Evolutionary conservation across 2,888 invertebrate species (phyloP).

Genomic region (Cheilosia scutellata): DNA sequence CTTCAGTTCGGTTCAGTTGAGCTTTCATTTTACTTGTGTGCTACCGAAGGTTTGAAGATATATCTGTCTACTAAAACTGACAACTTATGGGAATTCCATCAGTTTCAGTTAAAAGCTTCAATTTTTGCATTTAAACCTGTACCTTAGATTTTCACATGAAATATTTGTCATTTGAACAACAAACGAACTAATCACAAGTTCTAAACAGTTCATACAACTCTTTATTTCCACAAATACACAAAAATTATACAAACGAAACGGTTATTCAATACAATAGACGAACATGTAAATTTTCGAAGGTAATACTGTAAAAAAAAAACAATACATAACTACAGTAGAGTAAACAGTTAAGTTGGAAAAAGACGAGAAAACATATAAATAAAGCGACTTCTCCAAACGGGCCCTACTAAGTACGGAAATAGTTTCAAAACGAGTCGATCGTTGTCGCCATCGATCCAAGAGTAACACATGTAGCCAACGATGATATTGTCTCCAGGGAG

Average conservation of each 20-base stretch:
- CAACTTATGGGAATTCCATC: too few relatives aligned
- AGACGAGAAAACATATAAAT: slow-evolving; percentile 33
- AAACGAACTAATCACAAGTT: background rate
- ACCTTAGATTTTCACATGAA: too few relatives aligned
- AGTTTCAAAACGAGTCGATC: slow-evolving; percentile 45
- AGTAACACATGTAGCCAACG: slow-evolving; percentile 82
- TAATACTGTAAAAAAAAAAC: background rate
- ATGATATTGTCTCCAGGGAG: slow-evolving; percentile 83
- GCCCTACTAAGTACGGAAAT: slow-evolving; percentile 23
- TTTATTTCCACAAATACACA: slow-evolving; percentile 31
- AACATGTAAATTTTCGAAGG: slow-evolving; percentile 4
- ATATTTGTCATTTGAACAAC: too few relatives aligned
- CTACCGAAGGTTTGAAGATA: too few relatives aligned
- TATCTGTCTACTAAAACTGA: too few relatives aligned
- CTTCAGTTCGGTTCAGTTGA: too few relatives aligned
- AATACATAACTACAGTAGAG: slow-evolving; percentile 10
- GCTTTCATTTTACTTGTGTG: too few relatives aligned
- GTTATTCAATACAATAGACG: slow-evolving; percentile 7
- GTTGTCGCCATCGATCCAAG: slow-evolving; percentile 75
- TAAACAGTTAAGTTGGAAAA: background rate
- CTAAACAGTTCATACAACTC: slow-evolving; percentile 1
- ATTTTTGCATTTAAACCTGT: too few relatives aligned
- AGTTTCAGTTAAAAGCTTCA: too few relatives aligned
- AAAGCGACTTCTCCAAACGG: background rate
- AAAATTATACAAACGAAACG: background rate